phyloP scores from a whole-genome alignment of 2,113 vertebrate genomes.

The Serilophus lunatus region DNA sequence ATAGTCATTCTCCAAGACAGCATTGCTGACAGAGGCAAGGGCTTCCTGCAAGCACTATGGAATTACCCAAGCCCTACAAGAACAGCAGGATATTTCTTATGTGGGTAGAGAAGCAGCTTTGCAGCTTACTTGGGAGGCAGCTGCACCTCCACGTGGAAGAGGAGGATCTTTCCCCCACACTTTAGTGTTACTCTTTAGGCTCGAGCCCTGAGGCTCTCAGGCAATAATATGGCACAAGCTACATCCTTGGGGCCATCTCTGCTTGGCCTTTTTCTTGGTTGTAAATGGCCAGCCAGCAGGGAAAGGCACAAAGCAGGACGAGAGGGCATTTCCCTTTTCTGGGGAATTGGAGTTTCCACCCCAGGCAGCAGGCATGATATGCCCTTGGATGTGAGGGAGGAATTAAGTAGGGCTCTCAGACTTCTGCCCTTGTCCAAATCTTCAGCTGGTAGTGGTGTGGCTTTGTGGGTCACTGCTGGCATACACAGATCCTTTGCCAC shows the following conservation, averaged over 20 bases:
- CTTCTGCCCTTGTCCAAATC: not conserved
- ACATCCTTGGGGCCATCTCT: not conserved
- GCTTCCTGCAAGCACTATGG: not conserved
- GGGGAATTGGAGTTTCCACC: not conserved
- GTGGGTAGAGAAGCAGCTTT: slow-evolving; percentile 35
- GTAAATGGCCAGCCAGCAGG: not conserved
- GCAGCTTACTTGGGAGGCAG: slow-evolving; percentile 28
- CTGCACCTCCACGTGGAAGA: not conserved
- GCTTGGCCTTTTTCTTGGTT: not conserved
- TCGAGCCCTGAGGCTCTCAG: not conserved
- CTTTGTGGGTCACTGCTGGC: not conserved
- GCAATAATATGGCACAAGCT: not conserved
- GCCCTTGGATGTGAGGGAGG: not conserved
- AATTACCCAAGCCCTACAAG: not conserved
- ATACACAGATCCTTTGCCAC: not conserved
- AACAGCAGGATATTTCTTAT: not conserved
- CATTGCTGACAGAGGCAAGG: not conserved
- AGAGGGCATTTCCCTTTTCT: not conserved
- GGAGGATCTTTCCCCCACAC: not conserved
- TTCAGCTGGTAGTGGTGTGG: not conserved
- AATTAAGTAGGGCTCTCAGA: not conserved
- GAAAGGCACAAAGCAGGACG: not conserved
- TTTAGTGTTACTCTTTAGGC: not conserved
- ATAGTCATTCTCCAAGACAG: not conserved
- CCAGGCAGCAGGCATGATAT: not conserved